Conservation (phyloP, 2,797 vertebrate genomes). For the Aviceda cuculoides region DNA sequence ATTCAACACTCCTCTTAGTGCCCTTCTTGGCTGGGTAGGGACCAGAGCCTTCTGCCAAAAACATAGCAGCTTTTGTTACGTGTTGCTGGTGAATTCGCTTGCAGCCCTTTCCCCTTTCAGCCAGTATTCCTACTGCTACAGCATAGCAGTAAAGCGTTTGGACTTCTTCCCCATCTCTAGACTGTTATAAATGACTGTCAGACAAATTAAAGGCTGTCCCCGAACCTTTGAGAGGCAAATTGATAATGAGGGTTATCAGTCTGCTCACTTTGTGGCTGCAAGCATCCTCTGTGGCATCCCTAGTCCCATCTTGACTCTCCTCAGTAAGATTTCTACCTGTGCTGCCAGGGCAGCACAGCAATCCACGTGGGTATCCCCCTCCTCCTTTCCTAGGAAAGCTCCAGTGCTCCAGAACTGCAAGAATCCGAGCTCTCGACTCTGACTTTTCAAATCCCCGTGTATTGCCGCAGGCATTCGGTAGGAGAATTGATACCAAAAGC, state of each 20-base stretch:
- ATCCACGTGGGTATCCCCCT: accelerated
- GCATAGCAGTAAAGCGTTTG: accelerated
- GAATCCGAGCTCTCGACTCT: background rate
- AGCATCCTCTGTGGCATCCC: accelerated
- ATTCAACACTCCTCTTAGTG: accelerated
- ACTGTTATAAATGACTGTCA: background rate
- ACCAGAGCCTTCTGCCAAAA: background rate
- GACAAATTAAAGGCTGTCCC: too few species aligned
- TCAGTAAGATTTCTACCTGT: accelerated
- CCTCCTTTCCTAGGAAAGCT: background rate
- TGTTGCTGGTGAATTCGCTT: background rate
- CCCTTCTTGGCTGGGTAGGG: background rate
- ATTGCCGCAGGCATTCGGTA: accelerated
- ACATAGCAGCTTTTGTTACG: background rate
- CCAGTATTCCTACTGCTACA: background rate
- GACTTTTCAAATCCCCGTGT: accelerated
- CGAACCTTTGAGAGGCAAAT: accelerated
- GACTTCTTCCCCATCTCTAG: background rate
- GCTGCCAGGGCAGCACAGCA: background rate
- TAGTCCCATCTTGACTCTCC: background rate
- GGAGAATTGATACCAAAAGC: background rate
- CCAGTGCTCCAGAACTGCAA: background rate
- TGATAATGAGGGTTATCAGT: accelerated
- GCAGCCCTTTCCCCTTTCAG: background rate
- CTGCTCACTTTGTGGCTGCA: accelerated